These are phyloP conservation scores for Proisotoma minuta DNA, from an alignment of 2,888 invertebrate species.

Conservation along the genomic window DNA sequence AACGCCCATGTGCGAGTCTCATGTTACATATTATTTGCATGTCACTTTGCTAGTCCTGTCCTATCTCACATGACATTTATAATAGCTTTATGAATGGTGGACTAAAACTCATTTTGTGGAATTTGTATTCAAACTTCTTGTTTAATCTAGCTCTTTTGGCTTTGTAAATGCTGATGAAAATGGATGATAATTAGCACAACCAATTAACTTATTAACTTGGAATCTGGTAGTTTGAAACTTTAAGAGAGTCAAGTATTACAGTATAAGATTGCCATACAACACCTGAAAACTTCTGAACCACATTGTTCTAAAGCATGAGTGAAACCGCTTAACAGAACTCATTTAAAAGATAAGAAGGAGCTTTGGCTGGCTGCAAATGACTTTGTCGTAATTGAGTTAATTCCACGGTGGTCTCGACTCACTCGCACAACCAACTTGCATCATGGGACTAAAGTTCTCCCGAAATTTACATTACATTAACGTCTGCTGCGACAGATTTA, in stretches of 20 bases:
- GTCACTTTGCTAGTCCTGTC: background rate
- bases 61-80: background rate
- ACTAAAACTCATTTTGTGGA: too few relatives aligned
- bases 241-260: background rate
- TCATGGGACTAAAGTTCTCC: background rate
- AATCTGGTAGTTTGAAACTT: too few relatives aligned
- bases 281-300: background rate
- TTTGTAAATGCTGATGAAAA: background rate
- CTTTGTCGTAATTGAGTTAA: background rate
- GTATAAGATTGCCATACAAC: background rate
- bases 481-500: background rate
- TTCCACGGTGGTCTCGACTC: background rate
- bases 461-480: background rate
- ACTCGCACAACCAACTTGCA: background rate
- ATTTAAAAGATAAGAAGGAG: background rate
- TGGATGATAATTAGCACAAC: background rate
- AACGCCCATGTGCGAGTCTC: slow-evolving; percentile 28
- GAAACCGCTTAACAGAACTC: background rate
- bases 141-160: background rate
- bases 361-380: background rate
- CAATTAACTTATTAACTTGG: background rate
- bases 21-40: slow-evolving; percentile 16
- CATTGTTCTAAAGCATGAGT: background rate
- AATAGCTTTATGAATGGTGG: too few relatives aligned
- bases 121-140: background rate